A percentile compares a stretch with the other conserved stretches of the same genome.
These are phyloP conservation scores for Nyctereutes procyonoides DNA, from an alignment of 2,113 vertebrate genomes.

Conservation along the genomic window DNA sequence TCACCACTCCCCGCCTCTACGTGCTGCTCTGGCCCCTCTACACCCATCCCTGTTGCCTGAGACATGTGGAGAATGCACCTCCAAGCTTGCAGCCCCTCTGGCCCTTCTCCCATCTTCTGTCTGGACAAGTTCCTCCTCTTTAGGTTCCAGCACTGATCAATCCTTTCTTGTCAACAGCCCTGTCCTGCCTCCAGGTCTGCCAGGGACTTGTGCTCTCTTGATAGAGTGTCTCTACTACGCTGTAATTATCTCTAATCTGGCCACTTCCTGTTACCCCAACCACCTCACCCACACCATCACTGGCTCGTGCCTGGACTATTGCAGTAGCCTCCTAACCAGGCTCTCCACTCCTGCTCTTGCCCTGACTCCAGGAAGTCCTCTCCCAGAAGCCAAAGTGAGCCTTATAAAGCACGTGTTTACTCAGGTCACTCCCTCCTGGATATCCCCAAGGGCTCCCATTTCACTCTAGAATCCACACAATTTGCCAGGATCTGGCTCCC, in stretches of 20 bases:
- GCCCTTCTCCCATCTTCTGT: background rate
- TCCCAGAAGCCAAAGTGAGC: background rate
- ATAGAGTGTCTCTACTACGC: background rate
- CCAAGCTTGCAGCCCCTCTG: background rate
- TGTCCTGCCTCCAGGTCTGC: background rate
- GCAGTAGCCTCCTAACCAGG: background rate
- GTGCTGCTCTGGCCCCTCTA: background rate
- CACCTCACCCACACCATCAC: background rate
- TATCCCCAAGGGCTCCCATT: background rate
- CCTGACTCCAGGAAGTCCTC: background rate
- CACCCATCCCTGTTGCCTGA: background rate
- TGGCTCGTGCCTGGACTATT: background rate
- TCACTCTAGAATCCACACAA: background rate
- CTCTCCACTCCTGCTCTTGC: background rate
- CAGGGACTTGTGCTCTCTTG: background rate
- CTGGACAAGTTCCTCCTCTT: background rate
- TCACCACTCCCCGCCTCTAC: background rate
- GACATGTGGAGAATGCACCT: rapidly evolving
- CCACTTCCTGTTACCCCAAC: background rate
- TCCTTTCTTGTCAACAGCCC: background rate
- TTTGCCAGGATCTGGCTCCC: background rate
- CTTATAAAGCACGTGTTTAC: background rate
- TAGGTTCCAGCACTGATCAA: background rate
- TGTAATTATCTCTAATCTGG: background rate
- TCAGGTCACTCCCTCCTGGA: background rate